Conservation (phyloP, 2,797 vertebrate species). For the Eulemur coronatus region DNA sequence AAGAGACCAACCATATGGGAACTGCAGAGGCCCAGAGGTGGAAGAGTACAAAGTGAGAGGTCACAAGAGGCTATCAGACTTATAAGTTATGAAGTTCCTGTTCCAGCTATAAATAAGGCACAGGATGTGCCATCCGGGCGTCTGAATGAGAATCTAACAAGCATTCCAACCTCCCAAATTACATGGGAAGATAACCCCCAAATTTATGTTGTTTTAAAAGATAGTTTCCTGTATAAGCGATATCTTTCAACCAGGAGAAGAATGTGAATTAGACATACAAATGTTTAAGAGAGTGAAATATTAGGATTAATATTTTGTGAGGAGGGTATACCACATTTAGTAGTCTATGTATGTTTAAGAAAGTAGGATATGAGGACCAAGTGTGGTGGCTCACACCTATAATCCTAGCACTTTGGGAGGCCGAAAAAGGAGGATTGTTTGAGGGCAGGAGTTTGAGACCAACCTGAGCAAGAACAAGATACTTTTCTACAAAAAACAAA, state of each 20-base stretch:
- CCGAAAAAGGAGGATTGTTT: too few relatives aligned
- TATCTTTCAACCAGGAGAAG: not conserved
- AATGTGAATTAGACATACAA: not conserved
- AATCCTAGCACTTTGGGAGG: too few relatives aligned
- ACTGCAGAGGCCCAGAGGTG: not conserved
- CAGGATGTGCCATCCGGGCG: too few relatives aligned
- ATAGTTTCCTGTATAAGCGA: not conserved
- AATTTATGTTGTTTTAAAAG: not conserved
- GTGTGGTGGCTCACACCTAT: too few relatives aligned
- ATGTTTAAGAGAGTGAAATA: not conserved
- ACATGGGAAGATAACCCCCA: not conserved
- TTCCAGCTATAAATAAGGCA: not conserved
- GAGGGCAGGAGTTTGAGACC: too few relatives aligned
- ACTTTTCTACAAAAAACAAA: too few relatives aligned
- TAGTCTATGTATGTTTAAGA: not conserved
- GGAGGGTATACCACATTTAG: not conserved
- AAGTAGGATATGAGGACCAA: not conserved
- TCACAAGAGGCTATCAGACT: fast-evolving
- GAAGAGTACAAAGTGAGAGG: not conserved
- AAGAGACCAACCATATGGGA: not conserved
- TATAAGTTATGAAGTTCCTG: not conserved
- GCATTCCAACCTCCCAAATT: not conserved
- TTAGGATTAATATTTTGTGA: not conserved
- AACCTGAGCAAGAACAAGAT: too few relatives aligned
- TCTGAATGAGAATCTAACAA: not conserved